phyloP scores from a whole-genome alignment of 2,797 vertebrate genomes.

The Remorina albescens region DNA sequence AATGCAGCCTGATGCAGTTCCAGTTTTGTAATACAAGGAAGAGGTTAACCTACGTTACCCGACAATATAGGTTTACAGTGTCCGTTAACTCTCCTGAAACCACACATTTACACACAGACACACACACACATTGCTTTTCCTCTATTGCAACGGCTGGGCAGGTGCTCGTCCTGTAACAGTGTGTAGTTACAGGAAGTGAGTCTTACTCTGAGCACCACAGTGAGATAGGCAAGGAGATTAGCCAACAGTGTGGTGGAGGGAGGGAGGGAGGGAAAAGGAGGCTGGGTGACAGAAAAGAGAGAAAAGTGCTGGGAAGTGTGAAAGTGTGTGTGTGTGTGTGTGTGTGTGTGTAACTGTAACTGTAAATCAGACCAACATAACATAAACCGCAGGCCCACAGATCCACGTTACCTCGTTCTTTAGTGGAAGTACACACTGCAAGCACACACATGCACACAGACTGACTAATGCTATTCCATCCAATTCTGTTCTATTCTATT shows the following conservation, averaged over 20 bases:
- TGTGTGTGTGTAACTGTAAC: conserved; percentile 46
- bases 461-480: conserved; percentile 7
- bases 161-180: conserved; percentile 67
- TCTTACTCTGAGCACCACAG: conserved; percentile 54
- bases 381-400: conserved; percentile 62
- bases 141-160: conserved; percentile 74
- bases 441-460: not conserved
- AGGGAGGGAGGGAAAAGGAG: conserved; percentile 46
- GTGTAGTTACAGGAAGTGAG: conserved; percentile 80
- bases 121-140: conserved; percentile 41
- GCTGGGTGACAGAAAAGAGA: conserved; percentile 45
- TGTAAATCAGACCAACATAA: conserved; percentile 72
- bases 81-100: conserved; percentile 76
- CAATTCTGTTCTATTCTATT: not conserved
- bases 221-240: conserved; percentile 66
- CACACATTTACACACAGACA: conserved; percentile 40
- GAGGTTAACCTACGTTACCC: conserved; percentile 69
- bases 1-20: conserved; percentile 18
- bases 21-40: conserved; percentile 80
- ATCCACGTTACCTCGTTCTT: conserved; percentile 53
- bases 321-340: conserved; percentile 26
- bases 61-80: conserved; percentile 44
- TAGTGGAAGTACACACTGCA: conserved; percentile 48
- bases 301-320: conserved; percentile 36
- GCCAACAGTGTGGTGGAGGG: conserved; percentile 69